Conservation (phyloP, 30 jellyfish, hydroid and myxozoan species). For the Turritopsis dohrnii region DNA sequence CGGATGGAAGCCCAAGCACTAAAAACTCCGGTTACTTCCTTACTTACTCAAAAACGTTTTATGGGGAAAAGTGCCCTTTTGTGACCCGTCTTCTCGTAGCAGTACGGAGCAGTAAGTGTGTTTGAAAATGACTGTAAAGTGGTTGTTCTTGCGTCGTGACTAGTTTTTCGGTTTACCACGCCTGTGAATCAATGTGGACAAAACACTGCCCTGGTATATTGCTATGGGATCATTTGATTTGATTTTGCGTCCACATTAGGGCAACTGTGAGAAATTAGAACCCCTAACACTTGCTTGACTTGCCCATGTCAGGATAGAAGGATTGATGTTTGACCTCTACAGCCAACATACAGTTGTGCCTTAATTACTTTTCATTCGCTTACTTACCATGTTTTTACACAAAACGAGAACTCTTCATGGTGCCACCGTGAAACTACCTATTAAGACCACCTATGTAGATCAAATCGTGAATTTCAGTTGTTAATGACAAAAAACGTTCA, state of each 20-base stretch:
- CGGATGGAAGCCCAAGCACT: too few relatives aligned
- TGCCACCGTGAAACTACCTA: neutral
- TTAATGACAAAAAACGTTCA: neutral
- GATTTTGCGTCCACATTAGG: neutral
- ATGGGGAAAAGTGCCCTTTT: neutral
- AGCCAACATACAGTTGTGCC: neutral
- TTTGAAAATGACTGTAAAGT: neutral
- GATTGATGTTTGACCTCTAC: neutral
- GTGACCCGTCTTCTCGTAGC: neutral
- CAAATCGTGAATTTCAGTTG: neutral
- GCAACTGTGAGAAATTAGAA: neutral
- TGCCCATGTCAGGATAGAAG: neutral
- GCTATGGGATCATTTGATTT: neutral
- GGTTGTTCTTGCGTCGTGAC: neutral
- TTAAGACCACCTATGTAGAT: neutral
- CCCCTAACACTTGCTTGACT: neutral
- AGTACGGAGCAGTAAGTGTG: neutral
- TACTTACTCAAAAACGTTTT: neutral
- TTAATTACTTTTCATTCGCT: neutral
- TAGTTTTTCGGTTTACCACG: neutral
- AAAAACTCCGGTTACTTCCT: too few relatives aligned
- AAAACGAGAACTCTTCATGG: neutral
- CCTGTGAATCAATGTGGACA: neutral
- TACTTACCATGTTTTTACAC: neutral
- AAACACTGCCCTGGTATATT: neutral